Evolutionary conservation across 1,140 invertebrate species (phyloP).

Genomic region (Panagrolaimus sp.): DNA sequence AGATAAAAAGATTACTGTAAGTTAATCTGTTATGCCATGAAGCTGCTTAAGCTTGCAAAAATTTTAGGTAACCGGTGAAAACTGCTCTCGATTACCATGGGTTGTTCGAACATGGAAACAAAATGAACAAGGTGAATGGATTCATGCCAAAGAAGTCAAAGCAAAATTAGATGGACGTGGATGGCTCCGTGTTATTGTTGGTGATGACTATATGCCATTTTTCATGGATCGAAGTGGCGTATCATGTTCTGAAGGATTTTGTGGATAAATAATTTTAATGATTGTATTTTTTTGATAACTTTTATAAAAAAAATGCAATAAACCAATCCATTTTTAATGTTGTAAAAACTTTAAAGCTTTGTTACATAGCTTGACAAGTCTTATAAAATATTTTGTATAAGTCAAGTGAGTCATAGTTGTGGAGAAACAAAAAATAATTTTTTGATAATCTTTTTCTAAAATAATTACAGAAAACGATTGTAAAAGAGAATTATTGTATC

Average conservation of each 20-base stretch:
- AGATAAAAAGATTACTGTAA: conserved; percentile 20
- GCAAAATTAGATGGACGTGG: conserved; percentile 19
- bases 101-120: conserved; percentile 17
- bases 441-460: no score
- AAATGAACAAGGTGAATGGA: conserved; percentile 17
- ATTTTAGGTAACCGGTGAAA: conserved; percentile 5
- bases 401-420: no score
- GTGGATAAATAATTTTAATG: not conserved
- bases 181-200: conserved; percentile 19
- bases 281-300: no score
- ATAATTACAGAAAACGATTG: no score
- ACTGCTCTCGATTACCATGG: conserved; percentile 13
- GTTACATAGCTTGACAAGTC: no score
- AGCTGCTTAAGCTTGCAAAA: not conserved
- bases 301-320: no score
- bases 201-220: conserved; percentile 13
- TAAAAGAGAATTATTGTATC: no score
- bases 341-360: no score
- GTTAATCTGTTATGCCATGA: not conserved
- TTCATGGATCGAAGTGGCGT: conserved; percentile 19
- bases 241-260: conserved; percentile 13
- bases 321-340: no score
- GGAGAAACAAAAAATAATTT: no score
- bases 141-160: conserved; percentile 10
- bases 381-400: no score